These are phyloP conservation scores for Drosophila setosimentum DNA, from an alignment of 2,888 invertebrate genomes.

Conservation along the genomic window DNA sequence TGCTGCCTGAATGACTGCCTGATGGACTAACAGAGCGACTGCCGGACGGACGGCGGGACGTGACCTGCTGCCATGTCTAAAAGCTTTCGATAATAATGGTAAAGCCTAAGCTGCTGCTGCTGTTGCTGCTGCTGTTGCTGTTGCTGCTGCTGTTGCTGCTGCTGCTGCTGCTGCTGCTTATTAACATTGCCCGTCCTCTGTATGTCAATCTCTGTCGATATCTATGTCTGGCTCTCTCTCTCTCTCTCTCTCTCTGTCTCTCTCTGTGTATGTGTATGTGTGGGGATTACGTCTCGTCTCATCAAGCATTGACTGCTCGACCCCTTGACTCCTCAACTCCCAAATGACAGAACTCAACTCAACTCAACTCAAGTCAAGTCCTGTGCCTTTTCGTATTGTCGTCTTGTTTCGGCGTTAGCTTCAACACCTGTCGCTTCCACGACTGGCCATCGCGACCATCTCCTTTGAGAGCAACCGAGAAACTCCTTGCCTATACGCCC, in stretches of 20 bases:
- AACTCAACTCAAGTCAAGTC: background rate
- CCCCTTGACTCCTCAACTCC: background rate
- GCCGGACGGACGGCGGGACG: constrained; percentile 44
- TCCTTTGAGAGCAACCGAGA: background rate
- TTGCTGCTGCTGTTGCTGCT: constrained; percentile 33
- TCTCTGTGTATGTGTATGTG: constrained; percentile 23
- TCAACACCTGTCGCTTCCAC: constrained; percentile 55
- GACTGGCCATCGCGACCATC: background rate
- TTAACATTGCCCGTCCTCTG: constrained; percentile 41
- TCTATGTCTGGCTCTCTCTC: constrained; percentile 3
- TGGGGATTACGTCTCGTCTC: constrained; percentile 59
- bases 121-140: constrained; percentile 10
- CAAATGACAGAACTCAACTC: constrained; percentile 1
- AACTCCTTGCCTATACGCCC: background rate
- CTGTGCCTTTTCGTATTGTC: background rate
- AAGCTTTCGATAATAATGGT: constrained; percentile 79
- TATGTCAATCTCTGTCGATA: background rate
- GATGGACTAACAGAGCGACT: constrained; percentile 25
- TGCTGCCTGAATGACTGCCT: constrained; percentile 64
- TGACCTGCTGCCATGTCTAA: constrained; percentile 76
- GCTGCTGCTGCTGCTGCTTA: constrained; percentile 42
- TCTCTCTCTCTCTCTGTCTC: background rate
- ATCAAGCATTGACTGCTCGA: constrained; percentile 13
- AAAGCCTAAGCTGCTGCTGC: constrained; percentile 18
- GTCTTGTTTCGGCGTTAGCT: constrained; percentile 46